phyloP scores from a whole-genome alignment of 2,888 invertebrate genomes.

The Eupithecia exiguata region DNA sequence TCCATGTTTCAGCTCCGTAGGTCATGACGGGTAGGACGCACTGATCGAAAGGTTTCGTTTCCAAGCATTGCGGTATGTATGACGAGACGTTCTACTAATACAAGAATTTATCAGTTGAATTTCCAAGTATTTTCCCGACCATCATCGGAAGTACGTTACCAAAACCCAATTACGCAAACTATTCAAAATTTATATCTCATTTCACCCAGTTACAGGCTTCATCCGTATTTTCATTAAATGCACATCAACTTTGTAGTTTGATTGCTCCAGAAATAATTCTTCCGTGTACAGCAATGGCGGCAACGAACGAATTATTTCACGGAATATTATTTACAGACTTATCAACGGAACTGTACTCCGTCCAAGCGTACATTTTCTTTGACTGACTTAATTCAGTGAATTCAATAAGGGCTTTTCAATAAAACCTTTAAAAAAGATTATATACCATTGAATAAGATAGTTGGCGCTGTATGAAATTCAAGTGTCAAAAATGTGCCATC shows the following conservation, averaged over 20 bases:
- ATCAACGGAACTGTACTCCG: not conserved
- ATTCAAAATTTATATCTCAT: conserved; percentile 24
- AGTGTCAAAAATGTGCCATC: too few relatives aligned
- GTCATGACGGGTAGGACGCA: too few relatives aligned
- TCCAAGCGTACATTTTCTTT: too few relatives aligned
- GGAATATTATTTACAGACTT: conserved; percentile 14
- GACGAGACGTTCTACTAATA: too few relatives aligned
- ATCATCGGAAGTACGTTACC: not conserved
- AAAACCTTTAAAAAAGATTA: too few relatives aligned
- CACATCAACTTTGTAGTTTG: conserved; percentile 33
- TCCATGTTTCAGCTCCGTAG: too few relatives aligned
- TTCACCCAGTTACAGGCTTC: conserved; percentile 31
- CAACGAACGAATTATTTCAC: conserved; percentile 14
- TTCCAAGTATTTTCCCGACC: not conserved
- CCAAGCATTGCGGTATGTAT: too few relatives aligned
- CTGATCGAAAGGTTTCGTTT: too few relatives aligned
- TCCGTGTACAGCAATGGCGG: conserved; percentile 27
- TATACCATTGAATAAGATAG: too few relatives aligned
- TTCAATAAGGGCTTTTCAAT: too few relatives aligned
- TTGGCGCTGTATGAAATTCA: too few relatives aligned
- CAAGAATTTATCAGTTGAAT: not conserved
- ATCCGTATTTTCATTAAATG: conserved; percentile 30
- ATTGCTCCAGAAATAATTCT: conserved; percentile 34
- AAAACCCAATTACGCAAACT: conserved; percentile 6
- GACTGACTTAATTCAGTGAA: too few relatives aligned